A percentile compares a stretch with the other conserved stretches of the same genome.
These are phyloP conservation scores for Protonibea diacanthus DNA, from an alignment of 2,797 vertebrate species.

Conservation along the genomic window DNA sequence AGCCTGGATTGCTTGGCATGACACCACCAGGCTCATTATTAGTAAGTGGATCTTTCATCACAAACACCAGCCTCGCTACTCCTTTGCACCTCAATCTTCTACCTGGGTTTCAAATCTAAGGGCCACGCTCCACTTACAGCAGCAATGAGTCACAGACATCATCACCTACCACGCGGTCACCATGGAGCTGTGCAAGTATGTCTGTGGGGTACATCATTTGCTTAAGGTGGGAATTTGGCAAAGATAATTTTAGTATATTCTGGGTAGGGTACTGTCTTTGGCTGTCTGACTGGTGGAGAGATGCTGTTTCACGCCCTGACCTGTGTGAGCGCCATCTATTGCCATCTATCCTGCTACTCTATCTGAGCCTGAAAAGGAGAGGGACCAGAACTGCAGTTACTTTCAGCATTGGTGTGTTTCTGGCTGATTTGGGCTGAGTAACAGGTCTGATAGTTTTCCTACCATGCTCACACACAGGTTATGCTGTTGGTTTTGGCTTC, in stretches of 20 bases:
- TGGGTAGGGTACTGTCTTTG: rapidly evolving
- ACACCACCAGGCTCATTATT: background rate
- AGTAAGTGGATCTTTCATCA: background rate
- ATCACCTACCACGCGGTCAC: background rate
- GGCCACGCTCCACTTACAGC: background rate
- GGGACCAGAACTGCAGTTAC: constrained; percentile 36
- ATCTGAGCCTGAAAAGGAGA: constrained; percentile 26
- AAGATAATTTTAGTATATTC: rapidly evolving
- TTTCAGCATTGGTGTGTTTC: constrained; percentile 12
- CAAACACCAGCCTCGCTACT: background rate
- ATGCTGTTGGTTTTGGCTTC: rapidly evolving
- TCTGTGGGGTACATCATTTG: background rate
- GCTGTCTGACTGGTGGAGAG: background rate
- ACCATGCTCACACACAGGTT: no score
- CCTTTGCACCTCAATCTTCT: background rate
- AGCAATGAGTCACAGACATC: background rate
- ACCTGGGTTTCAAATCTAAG: background rate
- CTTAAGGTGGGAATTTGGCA: no score
- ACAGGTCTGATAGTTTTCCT: rapidly evolving
- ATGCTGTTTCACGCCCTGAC: constrained; percentile 8
- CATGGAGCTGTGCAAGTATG: background rate
- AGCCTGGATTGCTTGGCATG: background rate
- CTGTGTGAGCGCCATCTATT: constrained; percentile 50
- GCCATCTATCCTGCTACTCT: constrained; percentile 39
- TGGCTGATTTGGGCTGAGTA: constrained; percentile 19